Evolutionary conservation across 2,797 vertebrate genomes (phyloP).

Genomic region (Pterois miles): DNA sequence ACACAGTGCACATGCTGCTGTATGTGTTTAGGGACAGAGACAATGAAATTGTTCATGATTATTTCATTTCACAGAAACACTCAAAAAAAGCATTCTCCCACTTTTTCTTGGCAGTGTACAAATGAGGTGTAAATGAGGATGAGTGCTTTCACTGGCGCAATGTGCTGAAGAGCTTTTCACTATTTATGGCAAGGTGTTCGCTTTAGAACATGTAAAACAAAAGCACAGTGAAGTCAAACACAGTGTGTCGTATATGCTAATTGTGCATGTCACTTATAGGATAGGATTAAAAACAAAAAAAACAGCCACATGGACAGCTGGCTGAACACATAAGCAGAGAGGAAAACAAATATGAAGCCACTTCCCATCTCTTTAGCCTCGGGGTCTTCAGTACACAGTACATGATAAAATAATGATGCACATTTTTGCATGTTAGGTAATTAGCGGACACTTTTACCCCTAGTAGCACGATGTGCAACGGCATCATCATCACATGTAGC

Average conservation of each 20-base stretch:
- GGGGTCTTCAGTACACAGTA: background rate
- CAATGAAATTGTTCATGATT: background rate
- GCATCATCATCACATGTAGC: slow-evolving; percentile 41
- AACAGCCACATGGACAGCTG: slow-evolving; percentile 56
- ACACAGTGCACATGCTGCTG: background rate
- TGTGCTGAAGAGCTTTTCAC: slow-evolving; percentile 54
- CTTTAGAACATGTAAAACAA: slow-evolving; percentile 42
- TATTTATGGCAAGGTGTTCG: slow-evolving; percentile 39
- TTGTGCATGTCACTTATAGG: slow-evolving; percentile 38
- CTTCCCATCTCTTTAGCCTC: slow-evolving; percentile 15
- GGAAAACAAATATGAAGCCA: slow-evolving; percentile 22
- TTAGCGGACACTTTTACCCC: slow-evolving; percentile 35
- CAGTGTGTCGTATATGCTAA: slow-evolving; percentile 45
- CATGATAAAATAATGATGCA: background rate
- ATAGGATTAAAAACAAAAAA: slow-evolving; percentile 43
- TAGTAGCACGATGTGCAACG: slow-evolving; percentile 20
- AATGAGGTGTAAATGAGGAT: slow-evolving; percentile 49
- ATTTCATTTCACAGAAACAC: background rate
- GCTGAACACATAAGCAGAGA: slow-evolving; percentile 35
- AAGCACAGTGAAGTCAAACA: slow-evolving; percentile 32
- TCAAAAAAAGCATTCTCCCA: background rate
- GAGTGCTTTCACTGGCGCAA: slow-evolving; percentile 38
- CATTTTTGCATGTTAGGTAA: slow-evolving; percentile 26
- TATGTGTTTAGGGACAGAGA: background rate
- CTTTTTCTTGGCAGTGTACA: slow-evolving; percentile 24